These are phyloP conservation scores for Tiliacea aurago DNA, from an alignment of 2,888 invertebrate genomes.

Conservation along the genomic window DNA sequence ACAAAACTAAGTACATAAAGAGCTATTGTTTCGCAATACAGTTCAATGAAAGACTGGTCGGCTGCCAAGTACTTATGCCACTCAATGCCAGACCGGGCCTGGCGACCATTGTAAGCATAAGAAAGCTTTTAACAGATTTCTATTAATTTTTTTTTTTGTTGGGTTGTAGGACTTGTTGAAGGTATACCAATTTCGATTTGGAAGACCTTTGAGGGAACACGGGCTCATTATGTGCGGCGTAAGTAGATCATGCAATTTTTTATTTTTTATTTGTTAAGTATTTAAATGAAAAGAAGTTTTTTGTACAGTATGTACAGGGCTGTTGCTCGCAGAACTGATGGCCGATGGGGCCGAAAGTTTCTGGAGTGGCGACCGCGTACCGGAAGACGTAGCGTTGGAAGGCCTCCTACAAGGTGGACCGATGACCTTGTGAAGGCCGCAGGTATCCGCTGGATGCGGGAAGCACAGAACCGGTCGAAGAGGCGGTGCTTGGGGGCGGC, in stretches of 20 bases:
- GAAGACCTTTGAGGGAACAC: neutral
- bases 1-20: slow-evolving; percentile 4
- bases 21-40: slow-evolving; percentile 23
- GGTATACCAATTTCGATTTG: neutral
- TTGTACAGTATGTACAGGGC: neutral
- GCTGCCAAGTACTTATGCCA: slow-evolving; percentile 21
- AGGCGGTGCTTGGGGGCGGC: too few species aligned
- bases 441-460: too few species aligned
- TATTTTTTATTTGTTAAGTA: too few species aligned
- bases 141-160: neutral
- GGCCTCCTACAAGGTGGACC: too few species aligned
- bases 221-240: neutral
- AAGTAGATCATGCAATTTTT: too few species aligned
- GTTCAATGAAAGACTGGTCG: slow-evolving; percentile 18
- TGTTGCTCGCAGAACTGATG: too few species aligned
- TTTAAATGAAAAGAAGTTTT: neutral
- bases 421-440: too few species aligned
- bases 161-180: neutral
- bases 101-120: neutral
- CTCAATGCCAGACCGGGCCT: neutral
- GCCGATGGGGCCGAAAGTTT: too few species aligned
- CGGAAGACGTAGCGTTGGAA: too few species aligned
- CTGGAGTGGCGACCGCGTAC: too few species aligned
- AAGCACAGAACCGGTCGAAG: too few species aligned
- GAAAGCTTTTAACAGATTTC: slow-evolving; percentile 7